Percentiles rank a stretch among this genome's conserved stretches.
phyloP scores from a whole-genome alignment of 1,140 invertebrate species.

The Megalonaias nervosa region DNA sequence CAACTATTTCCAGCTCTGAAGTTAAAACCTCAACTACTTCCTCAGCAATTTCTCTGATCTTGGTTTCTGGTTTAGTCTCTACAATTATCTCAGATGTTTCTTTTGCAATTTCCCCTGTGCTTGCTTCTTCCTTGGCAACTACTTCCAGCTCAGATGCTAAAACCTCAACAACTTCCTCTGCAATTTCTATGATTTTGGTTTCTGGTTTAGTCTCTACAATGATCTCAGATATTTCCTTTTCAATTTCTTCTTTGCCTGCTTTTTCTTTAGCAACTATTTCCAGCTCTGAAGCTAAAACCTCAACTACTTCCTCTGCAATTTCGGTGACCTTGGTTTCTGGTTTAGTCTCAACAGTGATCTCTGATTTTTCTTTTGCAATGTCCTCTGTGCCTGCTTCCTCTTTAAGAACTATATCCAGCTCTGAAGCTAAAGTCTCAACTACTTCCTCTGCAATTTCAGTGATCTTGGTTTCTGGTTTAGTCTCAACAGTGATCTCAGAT shows the following conservation, averaged over 20 bases:
- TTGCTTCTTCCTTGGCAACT: neutral
- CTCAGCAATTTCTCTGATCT: too few relatives aligned
- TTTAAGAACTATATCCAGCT: neutral
- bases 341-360: neutral
- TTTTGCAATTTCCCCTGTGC: conserved; percentile 12
- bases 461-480: too few relatives aligned
- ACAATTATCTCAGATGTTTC: neutral
- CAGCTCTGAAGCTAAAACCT: conserved; percentile 1
- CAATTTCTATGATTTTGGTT: neutral
- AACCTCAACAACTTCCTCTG: neutral
- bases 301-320: neutral
- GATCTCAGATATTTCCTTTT: too few relatives aligned
- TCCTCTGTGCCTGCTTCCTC: conserved; percentile 24
- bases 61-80: neutral
- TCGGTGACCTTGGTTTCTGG: neutral
- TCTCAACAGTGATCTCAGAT: too few relatives aligned
- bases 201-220: neutral
- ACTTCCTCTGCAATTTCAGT: too few relatives aligned
- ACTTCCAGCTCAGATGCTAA: neutral
- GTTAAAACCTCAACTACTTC: too few relatives aligned
- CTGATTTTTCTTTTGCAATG: neutral
- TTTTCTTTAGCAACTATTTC: neutral
- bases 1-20: too few relatives aligned
- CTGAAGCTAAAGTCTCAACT: too few relatives aligned
- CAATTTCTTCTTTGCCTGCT: conserved; percentile 4